Evolutionary conservation across 2,888 invertebrate species (phyloP), one percentile per base, ranked within the genome.

Genomic region (Limenitis camilla): DNA sequence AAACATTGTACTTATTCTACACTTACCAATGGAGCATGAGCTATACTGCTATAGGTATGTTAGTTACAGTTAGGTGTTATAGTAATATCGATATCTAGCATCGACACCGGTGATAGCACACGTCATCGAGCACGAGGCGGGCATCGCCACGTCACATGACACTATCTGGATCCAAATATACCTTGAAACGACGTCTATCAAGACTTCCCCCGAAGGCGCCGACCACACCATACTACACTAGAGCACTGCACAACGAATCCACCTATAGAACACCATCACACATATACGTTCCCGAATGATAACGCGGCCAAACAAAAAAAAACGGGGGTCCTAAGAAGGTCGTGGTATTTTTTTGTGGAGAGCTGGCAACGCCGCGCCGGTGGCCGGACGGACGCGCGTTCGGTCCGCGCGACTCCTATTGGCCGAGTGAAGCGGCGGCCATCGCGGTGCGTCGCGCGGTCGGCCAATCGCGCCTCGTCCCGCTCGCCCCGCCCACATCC

Each of bases 221-320:
- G 86, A 84, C 87, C 86, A 86, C 79, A 86, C 87, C 86, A 87
- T 87, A 77, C 74, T 81, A 81, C 78, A 82, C 82, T 79, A 78
- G 61, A 70, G 71, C 86, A 83, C 78, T 66, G 73, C 81, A 82
- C 81, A 62, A 78, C 78, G 56, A 69, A 69, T 76, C 75, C 84
- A 81, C 82, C 80, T 81, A 58, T 79, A 75, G 69, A 61, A 60
- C 72, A 81, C 77, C 86, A 85, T 85, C 79, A 76, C 84, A 78
- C 74, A 81, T 81, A 78, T 71, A 73, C 78, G 78, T 79, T 81
- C 82, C 81, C 76, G 76, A 81, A 81, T 84, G 86, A 87, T 86
- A 87, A 87, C 86, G 78, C 81, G 78, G 78, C 77, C 76, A 81
- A 84, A 85, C 80, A 82, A 86, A 85, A 81, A 80, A 86, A 84